Conservation (phyloP, 2,113 vertebrate species). For the Nycticebus coucang region DNA sequence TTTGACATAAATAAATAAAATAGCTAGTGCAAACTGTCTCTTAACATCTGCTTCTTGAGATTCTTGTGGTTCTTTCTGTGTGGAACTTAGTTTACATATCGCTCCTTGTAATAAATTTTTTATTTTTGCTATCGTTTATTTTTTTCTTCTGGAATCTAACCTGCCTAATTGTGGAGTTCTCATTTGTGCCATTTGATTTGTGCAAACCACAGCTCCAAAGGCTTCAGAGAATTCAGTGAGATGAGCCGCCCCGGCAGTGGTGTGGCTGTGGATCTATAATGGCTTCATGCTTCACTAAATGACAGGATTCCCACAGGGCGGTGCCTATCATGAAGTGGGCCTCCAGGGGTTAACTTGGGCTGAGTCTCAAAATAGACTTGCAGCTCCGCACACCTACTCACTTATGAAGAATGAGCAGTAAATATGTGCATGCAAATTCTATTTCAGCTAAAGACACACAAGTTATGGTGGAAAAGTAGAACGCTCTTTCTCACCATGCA, state of each 20-base stretch:
- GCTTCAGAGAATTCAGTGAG: constrained; percentile 7
- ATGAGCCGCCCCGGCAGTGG: background rate
- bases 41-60: background rate
- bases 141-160: background rate
- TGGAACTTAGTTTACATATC: constrained; percentile 1
- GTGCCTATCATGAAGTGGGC: background rate
- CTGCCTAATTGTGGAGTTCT: constrained; percentile 41
- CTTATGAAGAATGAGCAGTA: constrained; percentile 46
- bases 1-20: constrained; percentile 50
- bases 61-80: background rate
- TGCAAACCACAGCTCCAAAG: constrained; percentile 21
- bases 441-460: constrained; percentile 5
- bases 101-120: background rate
- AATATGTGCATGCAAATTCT: constrained; percentile 48
- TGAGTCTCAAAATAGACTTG: constrained; percentile 61
- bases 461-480: background rate
- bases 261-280: background rate
- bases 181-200: background rate
- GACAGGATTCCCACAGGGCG: constrained; percentile 32
- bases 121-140: background rate
- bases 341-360: constrained; percentile 55
- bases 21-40: background rate
- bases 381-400: constrained; percentile 55
- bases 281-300: background rate
- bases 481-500: constrained; percentile 10